Evolutionary conservation across 2,797 vertebrate species (phyloP).

Genomic region (Galagoides demidoff): DNA sequence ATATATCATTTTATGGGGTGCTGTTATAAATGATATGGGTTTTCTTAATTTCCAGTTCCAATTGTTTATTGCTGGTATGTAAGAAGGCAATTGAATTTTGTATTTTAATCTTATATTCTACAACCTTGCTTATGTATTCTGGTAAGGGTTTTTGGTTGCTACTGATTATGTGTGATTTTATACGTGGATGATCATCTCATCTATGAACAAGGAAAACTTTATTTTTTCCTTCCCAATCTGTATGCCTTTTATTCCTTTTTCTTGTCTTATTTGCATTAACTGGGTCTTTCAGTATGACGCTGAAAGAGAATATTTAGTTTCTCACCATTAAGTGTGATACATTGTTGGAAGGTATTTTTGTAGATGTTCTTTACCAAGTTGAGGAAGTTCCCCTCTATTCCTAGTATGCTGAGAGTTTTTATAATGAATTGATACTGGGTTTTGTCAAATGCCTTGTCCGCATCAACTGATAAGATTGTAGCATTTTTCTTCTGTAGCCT

Average conservation of each 20-base stretch:
- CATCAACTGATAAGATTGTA: background rate
- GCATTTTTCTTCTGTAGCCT: background rate
- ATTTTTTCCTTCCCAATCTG: background rate
- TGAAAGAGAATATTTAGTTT: background rate
- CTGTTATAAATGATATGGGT: background rate
- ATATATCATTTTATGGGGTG: background rate
- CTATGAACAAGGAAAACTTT: background rate
- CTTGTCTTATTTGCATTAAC: background rate
- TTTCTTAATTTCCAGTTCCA: slow-evolving; percentile 8
- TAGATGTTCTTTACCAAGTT: background rate
- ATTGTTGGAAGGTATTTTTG: background rate
- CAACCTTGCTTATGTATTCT: background rate
- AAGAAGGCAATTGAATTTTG: background rate
- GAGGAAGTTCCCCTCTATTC: background rate
- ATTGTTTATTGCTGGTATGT: background rate
- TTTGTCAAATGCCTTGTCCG: background rate
- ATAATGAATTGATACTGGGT: background rate
- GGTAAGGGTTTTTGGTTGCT: background rate
- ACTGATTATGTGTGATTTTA: background rate
- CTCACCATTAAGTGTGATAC: background rate
- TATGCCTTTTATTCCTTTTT: background rate
- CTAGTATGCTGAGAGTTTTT: background rate
- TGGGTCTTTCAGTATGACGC: background rate
- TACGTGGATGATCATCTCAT: background rate
- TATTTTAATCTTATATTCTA: background rate